Base-by-base conservation (phyloP, 2,797 vertebrate genomes). In the Miichthys miiuy region DNA sequence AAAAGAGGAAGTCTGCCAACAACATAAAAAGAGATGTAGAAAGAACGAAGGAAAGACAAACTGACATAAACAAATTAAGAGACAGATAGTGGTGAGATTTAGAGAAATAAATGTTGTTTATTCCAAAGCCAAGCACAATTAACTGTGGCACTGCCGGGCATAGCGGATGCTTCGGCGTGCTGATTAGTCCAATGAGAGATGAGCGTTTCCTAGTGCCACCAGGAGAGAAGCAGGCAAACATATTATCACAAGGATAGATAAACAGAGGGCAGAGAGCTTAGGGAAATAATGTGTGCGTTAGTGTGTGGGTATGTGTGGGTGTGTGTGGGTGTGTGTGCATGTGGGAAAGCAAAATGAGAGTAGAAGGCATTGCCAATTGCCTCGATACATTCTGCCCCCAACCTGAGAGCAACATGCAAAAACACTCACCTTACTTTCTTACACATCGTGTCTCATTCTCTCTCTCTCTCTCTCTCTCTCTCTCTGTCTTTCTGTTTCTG, bases 151-250 rank as follows among this genome's bases (percentile, higher is more conserved):
- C 93, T 93, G 91, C 90, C 80, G 84, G 94, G 92, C 89, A 91
- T 88, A 83, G 82, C 76, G 87, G 87, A 94, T 90, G 89, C 87
- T 92, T 83, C 63, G 47, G 90, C 82, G 89, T 91, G 86, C 89
- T 92, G 93, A 95, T 95, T 93, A 95, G 85, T 79, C 90, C 91
- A 89, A 83, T 94, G 91, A 94, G 91, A 91, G 90, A 94, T 92
- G 91, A 92, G 79, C 16, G 61, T 89, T 93, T 94, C 88, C 91
- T 86, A 61, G 71, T 88, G 92, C 91, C 90, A 91, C 82, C 84
- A 85, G 92, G 92, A 91, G 83, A 89, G 86, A 86, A 75, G 83
- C 85, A 75, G 85, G 85, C 84, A 89, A 90, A 90, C 89, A 86
- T 87, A 90, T 92, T 89, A 92, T 92, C 89, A 86, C 86, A 85